Evolutionary conservation across 2,113 vertebrate species (phyloP).

Genomic region (Lonchura striata): DNA sequence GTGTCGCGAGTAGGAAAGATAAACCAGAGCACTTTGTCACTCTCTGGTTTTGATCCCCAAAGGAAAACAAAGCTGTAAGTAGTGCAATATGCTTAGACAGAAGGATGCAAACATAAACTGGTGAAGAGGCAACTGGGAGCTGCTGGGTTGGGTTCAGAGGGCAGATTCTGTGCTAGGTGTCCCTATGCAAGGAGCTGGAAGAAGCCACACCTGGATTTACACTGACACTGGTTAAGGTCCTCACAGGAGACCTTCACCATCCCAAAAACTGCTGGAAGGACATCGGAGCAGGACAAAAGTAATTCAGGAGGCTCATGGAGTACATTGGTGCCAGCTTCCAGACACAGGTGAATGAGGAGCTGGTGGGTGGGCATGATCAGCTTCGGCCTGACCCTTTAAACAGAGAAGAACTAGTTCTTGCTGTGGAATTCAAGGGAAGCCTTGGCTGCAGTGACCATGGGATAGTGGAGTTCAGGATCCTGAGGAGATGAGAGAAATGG

Average conservation of each 20-base stretch:
- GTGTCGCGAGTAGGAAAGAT: background rate
- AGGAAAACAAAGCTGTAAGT: background rate
- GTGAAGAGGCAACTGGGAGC: background rate
- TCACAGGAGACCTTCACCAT: background rate
- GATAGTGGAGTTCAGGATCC: background rate
- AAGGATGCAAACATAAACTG: background rate
- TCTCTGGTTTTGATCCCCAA: background rate
- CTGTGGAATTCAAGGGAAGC: background rate
- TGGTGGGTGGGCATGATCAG: accelerated
- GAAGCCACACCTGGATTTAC: background rate
- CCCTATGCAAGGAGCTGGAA: background rate
- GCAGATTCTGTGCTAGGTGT: background rate
- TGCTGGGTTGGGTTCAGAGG: background rate
- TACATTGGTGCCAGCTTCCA: background rate
- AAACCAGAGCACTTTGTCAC: background rate
- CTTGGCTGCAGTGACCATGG: background rate
- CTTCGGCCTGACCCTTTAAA: background rate
- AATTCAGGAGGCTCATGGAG: background rate
- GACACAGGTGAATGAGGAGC: background rate
- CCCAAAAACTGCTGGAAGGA: background rate
- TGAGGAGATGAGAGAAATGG: background rate
- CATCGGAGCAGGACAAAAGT: background rate
- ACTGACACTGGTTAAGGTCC: background rate
- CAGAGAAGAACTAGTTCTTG: background rate
- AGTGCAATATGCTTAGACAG: background rate